phyloP scores from a whole-genome alignment of 2,113 vertebrate genomes.

The Grus americana region DNA sequence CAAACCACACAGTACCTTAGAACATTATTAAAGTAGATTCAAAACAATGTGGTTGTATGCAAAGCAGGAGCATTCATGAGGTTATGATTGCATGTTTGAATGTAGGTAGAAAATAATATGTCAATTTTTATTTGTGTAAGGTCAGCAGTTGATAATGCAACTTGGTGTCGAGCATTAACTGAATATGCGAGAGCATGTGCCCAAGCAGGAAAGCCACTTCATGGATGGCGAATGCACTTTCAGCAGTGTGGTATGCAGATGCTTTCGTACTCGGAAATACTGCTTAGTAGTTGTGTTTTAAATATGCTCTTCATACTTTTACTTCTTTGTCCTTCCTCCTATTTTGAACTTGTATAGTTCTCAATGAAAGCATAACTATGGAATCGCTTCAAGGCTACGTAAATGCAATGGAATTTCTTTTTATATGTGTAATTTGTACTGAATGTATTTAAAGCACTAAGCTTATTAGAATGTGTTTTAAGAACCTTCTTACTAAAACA shows the following conservation, averaged over 20 bases:
- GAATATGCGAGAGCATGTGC: slow-evolving; percentile 93
- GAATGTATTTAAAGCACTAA: background rate
- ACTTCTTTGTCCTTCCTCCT: background rate
- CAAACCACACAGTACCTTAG: background rate
- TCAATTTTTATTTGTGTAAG: slow-evolving; percentile 69
- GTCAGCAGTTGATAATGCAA: slow-evolving; percentile 79
- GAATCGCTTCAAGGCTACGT: background rate
- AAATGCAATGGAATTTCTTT: background rate
- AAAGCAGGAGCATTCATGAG: background rate
- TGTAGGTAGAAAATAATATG: background rate
- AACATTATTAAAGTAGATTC: background rate
- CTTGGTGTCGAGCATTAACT: slow-evolving; percentile 88
- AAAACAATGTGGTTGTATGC: background rate
- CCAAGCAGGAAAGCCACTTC: slow-evolving; percentile 88
- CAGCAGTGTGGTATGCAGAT: slow-evolving; percentile 84
- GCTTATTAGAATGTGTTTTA: background rate
- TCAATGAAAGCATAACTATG: background rate
- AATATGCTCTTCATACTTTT: background rate
- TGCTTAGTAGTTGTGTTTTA: background rate
- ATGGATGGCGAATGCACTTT: slow-evolving; percentile 85
- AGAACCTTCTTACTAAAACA: background rate
- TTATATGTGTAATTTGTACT: background rate
- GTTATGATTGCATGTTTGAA: background rate
- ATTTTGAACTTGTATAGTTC: fast-evolving
- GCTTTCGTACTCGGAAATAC: background rate